Percentiles rank a stretch among this genome's conserved stretches.
These are phyloP conservation scores for Ectemnius continuus DNA, from an alignment of 2,888 invertebrate genomes.

Conservation along the genomic window DNA sequence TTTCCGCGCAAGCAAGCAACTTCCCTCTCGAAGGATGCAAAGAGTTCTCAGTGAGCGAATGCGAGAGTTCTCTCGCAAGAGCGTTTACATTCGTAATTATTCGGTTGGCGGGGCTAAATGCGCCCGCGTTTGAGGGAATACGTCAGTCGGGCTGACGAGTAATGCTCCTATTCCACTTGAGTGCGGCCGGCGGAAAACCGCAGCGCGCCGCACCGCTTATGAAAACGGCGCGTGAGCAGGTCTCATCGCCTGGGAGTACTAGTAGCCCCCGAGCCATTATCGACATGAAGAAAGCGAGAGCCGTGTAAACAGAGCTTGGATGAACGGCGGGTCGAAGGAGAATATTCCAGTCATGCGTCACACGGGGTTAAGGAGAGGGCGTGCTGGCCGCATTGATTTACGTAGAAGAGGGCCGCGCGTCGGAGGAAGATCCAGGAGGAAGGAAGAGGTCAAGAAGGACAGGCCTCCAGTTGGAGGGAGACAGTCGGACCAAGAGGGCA, in stretches of 20 bases:
- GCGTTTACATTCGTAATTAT: conserved; percentile 4
- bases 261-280: conserved; percentile 18
- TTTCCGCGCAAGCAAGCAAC: conserved; percentile 14
- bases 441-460: conserved; percentile 4
- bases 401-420: conserved; percentile 55
- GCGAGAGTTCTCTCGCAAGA: neutral
- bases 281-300: conserved; percentile 15
- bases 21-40: neutral
- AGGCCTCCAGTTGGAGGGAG: neutral
- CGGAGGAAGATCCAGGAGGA: conserved; percentile 22
- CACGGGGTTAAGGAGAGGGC: conserved; percentile 67
- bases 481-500: conserved; percentile 14
- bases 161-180: too few species aligned
- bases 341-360: conserved; percentile 65
- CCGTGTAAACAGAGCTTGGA: conserved; percentile 50
- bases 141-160: too few species aligned
- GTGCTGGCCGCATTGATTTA: conserved; percentile 70
- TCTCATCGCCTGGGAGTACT: neutral
- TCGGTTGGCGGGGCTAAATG: too few species aligned
- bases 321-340: conserved; percentile 50
- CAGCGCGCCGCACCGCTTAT: neutral
- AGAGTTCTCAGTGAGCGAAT: too few species aligned
- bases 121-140: too few species aligned
- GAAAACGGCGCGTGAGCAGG: conserved; percentile 10
- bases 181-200: too few species aligned